Evolutionary conservation across 2,888 invertebrate genomes (phyloP), one percentile per base, ranked within the genome.

Genomic region (Spialia ferax): DNA sequence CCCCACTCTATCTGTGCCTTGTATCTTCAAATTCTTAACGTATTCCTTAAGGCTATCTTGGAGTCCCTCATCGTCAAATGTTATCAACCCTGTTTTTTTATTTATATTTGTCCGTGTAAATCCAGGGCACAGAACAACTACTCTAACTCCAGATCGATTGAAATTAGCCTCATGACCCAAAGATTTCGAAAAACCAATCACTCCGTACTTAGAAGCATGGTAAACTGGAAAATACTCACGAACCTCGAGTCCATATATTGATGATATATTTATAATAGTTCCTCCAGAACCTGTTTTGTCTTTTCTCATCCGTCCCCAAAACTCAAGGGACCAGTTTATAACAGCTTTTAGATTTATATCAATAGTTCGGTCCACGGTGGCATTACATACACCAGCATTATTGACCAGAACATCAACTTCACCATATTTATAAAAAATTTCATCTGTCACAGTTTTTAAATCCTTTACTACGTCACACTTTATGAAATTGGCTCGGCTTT

Each of bases 141-240:
- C 45, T 45, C 45, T 45, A 7, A 45, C 45, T 18, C 45, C 18
- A 15, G 45, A 45, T 45, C 45, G 18, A 18, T 18, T 8, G 10
- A 45, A 45, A 18, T 45, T 45, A 45, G 10, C 7, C 45, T 45
- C 18, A 45, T 45, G 45, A 8, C 45, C 45, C 45, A 45, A 45
- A 18, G 45, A 45, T 45, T 45, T 45, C 8, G 45, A 18, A 18
- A 45, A 45, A 45, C 45, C 45, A 10, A 45, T 45, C 45, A 45
- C 45, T 8, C 45, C 45, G 18, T 18, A 45, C 45, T 45, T 45
- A 18, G 45, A 8, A 18, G 45, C 45, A 10, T 45, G 45, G 45
- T 45, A 45, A 45, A 45, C 45, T 45, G 45, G 45, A 45, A 45
- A 45, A 18, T 45, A 18, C 10, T 45, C 45, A 18, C 18, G 1